phyloP scores from a whole-genome alignment of 2,888 invertebrate genomes.

The Drosophila barbarae region DNA sequence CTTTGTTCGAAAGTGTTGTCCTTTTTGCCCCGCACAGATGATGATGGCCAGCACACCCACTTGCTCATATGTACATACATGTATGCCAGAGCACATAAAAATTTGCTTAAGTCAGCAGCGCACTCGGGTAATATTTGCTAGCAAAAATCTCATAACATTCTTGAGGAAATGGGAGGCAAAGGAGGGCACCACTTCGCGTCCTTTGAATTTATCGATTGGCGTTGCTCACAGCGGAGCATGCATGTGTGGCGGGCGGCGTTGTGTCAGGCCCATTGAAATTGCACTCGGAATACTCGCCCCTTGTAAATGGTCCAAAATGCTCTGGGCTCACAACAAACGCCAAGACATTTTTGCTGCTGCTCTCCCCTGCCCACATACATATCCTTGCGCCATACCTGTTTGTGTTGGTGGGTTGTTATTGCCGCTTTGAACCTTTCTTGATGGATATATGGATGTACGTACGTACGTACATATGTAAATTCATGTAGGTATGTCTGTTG shows the following conservation, averaged over 20 bases:
- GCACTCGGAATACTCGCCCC: constrained; percentile 33
- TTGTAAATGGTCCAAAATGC: constrained; percentile 14
- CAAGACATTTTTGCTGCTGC: constrained; percentile 13
- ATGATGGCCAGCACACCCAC: neutral
- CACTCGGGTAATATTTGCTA: constrained; percentile 26
- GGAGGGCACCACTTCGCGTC: constrained; percentile 23
- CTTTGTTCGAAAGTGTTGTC: constrained; percentile 8
- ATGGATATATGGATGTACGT: constrained; percentile 4
- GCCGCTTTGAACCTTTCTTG: constrained; percentile 16
- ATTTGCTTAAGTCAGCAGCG: constrained; percentile 52
- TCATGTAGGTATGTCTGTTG: neutral
- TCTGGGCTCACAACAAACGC: constrained; percentile 7
- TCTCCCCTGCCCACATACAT: neutral
- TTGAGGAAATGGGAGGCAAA: constrained; percentile 5
- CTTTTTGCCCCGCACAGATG: neutral
- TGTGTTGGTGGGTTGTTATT: constrained; percentile 7
- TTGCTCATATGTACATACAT: neutral
- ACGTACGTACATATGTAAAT: constrained; percentile 1
- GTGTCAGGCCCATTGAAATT: constrained; percentile 54
- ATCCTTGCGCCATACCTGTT: constrained; percentile 4
- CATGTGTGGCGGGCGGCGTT: constrained; percentile 2
- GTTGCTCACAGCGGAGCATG: constrained; percentile 12
- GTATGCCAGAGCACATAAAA: constrained; percentile 15
- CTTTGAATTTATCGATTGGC: constrained; percentile 62
- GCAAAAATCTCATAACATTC: constrained; percentile 31